Percentiles rank a stretch among this genome's conserved stretches.
phyloP scores from a whole-genome alignment of 2,888 invertebrate species.

The Rhabditoides inermis region DNA sequence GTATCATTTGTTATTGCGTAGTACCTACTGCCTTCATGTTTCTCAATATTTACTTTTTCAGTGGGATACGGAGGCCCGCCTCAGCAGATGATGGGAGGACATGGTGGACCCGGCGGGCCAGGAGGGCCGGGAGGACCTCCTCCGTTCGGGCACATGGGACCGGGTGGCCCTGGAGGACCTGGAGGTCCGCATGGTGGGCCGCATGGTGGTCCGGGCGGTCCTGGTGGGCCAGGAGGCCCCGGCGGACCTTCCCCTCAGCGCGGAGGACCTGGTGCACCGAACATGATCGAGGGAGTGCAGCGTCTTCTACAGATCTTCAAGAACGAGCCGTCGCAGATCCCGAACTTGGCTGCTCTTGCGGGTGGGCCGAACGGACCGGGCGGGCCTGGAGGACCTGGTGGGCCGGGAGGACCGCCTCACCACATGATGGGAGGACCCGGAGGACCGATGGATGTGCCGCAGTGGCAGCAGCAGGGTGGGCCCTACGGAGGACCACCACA shows the following conservation, averaged over 20 bases:
- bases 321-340: conserved; percentile 12
- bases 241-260: not conserved
- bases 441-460: not conserved
- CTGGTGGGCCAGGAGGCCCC: not conserved
- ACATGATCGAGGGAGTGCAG: conserved; percentile 40
- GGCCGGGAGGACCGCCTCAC: not conserved
- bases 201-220: not conserved
- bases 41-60: no score
- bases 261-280: conserved; percentile 9
- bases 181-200: not conserved
- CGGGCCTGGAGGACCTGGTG: not conserved
- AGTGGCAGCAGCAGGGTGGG: not conserved
- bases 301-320: conserved; percentile 40
- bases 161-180: not conserved
- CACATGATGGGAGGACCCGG: no score
- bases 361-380: conserved; percentile 10
- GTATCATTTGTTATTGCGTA: not conserved
- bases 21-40: not conserved
- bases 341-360: not conserved
- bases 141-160: conserved; percentile 2
- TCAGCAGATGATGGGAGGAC: no score
- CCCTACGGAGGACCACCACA: not conserved
- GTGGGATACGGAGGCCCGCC: no score
- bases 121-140: conserved; percentile 1
- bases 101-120: no score